phyloP scores from a whole-genome alignment of 2,797 vertebrate genomes.

The Centroberyx gerrardi region DNA sequence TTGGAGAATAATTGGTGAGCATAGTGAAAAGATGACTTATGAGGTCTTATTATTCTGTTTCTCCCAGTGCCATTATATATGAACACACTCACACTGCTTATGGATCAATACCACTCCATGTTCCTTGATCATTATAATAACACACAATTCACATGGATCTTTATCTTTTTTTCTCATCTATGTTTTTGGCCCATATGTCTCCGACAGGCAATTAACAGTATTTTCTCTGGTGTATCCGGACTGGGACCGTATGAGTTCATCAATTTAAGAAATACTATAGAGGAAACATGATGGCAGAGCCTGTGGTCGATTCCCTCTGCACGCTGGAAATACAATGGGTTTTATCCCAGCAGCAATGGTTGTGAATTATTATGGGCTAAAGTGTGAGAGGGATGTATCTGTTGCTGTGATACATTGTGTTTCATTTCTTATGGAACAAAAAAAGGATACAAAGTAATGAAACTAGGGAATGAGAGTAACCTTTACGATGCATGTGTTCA shows the following conservation, averaged over 20 bases:
- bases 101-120: slow-evolving; percentile 18
- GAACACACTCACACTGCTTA: background rate
- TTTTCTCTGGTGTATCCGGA: slow-evolving; percentile 19
- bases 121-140: slow-evolving; percentile 1
- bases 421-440: slow-evolving; percentile 3
- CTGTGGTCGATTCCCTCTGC: slow-evolving; percentile 6
- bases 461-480: slow-evolving; percentile 28
- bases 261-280: slow-evolving; percentile 33
- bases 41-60: too few species aligned
- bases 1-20: too few species aligned
- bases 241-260: slow-evolving; percentile 16
- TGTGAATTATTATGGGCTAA: background rate
- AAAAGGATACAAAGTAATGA: slow-evolving; percentile 33
- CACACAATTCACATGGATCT: background rate
- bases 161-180: background rate
- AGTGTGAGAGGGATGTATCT: background rate
- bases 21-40: too few species aligned
- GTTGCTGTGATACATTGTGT: slow-evolving; percentile 19
- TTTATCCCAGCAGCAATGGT: slow-evolving; percentile 4
- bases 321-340: slow-evolving; percentile 9
- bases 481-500: slow-evolving; percentile 8
- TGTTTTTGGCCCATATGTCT: background rate
- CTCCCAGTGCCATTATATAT: too few species aligned
- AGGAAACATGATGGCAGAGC: slow-evolving; percentile 1
- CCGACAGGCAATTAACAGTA: slow-evolving; percentile 21